Conservation (phyloP, 2,797 vertebrate genomes). For the Gymnoscopelus braueri region DNA sequence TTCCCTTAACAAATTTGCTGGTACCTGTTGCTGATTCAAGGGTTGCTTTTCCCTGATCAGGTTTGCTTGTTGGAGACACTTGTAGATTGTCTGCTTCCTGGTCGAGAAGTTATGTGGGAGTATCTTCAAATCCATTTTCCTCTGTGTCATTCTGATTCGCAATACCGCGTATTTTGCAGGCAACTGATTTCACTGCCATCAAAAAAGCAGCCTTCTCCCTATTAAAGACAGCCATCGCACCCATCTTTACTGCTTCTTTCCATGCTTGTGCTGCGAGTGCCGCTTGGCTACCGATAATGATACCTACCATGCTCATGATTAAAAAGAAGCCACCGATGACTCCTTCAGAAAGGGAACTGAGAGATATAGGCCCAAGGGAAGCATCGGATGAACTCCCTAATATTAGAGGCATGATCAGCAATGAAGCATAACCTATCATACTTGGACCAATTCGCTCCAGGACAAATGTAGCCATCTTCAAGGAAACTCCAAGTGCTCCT, state of each 20-base stretch:
- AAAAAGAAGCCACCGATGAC: neutral
- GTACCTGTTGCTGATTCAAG: neutral
- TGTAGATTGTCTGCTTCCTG: neutral
- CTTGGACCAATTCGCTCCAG: conserved; percentile 10
- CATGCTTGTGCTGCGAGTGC: neutral
- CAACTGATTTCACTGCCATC: neutral
- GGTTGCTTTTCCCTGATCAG: neutral
- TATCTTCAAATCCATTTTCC: neutral
- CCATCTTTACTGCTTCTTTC: conserved; percentile 3
- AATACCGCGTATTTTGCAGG: neutral
- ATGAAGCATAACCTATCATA: neutral
- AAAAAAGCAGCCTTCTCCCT: conserved; percentile 5
- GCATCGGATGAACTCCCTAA: neutral
- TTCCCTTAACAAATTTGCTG: neutral
- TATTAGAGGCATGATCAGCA: neutral
- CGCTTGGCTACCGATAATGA: neutral
- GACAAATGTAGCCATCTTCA: neutral
- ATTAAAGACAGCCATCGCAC: neutral
- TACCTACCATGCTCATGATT: neutral
- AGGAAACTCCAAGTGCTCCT: neutral
- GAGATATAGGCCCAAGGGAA: neutral
- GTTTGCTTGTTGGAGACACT: neutral
- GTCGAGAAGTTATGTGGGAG: neutral
- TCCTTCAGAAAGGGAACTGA: neutral
- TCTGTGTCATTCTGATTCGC: neutral